Evolutionary conservation across 1,140 invertebrate species (phyloP), one percentile per base, ranked within the genome.

Genomic region (Drosophila oshimai): DNA sequence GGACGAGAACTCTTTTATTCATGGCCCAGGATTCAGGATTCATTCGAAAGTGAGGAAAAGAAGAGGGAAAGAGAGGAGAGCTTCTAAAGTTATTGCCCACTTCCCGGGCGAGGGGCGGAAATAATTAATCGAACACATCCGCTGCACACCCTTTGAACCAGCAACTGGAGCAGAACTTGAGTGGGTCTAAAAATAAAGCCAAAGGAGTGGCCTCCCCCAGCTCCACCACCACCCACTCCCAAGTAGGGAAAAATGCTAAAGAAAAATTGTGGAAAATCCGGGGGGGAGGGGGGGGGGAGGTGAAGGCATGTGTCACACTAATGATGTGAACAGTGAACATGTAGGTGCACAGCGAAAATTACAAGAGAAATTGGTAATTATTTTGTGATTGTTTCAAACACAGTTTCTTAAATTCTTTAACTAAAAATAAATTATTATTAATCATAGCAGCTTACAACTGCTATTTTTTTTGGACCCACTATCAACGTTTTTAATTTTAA

Each of bases 111-210:
- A 45, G 24, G 45, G 61, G 62, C 62, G 62, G 62, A 67, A 65
- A 67, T 67, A 67, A 67, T 67, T 67, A 67, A 67, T 67, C 62
- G 62, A 67, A 67, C 58, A 67, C 58, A 67, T 67, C 62, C 62
- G 62, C 31, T 65, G 62, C 62, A 67, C 62, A 67, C 62, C 62
- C 58, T 67, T 67, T 65, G 61, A 65, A 58, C 24, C 61, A 65
- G 55, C 37, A 65, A 65, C 60, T 65, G 61, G 61, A 65, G 61
- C 61, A 64, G 58, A 64, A 65, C 61, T 31, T n/a, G 34, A 67
- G 34, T 50, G 44, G 34, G 15, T 36, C 60, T 67, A 67, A 65
- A 67, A 67, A 65, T 65, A 60, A 58, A 45, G 58, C 20, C 62
- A 41, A 65, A 31, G 58, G 34, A 50, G 44, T 65, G 61, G 3